These are phyloP conservation scores for Scelioninae gen. 2 DNA, from an alignment of 2,888 invertebrate genomes.

Conservation along the genomic window DNA sequence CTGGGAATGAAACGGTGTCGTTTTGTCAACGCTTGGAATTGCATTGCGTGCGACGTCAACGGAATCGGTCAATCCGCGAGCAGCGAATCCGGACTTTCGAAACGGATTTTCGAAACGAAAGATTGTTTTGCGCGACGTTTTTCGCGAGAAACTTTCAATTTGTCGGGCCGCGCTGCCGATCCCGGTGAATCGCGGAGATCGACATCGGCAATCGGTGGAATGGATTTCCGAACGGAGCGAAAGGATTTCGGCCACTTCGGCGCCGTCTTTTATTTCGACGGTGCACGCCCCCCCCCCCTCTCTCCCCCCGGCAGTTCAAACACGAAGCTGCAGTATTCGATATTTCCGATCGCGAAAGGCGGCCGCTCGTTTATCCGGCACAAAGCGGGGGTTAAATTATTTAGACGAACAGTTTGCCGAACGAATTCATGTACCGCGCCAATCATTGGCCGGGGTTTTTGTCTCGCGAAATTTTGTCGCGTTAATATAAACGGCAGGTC, in stretches of 20 bases:
- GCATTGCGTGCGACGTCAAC: too few relatives aligned
- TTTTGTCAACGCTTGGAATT: too few relatives aligned
- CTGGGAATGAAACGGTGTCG: too few relatives aligned
- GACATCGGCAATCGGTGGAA: too few relatives aligned
- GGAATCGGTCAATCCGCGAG: too few relatives aligned
- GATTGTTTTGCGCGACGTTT: too few relatives aligned
- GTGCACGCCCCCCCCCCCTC: neutral
- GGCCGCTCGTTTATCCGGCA: constrained; percentile 19
- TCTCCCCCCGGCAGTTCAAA: neutral
- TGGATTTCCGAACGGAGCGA: too few relatives aligned
- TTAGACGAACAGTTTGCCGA: constrained; percentile 39
- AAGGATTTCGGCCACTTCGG: neutral
- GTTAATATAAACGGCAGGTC: constrained; percentile 42
- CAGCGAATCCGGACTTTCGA: too few relatives aligned
- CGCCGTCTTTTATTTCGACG: constrained; percentile 18
- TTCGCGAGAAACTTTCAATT: too few relatives aligned
- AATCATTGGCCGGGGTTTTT: constrained; percentile 47
- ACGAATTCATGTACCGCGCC: constrained; percentile 37
- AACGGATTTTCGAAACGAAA: too few relatives aligned
- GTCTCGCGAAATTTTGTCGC: constrained; percentile 51
- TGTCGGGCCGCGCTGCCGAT: too few relatives aligned
- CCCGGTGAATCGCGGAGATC: too few relatives aligned
- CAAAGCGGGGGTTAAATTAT: constrained; percentile 43
- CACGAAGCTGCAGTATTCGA: constrained; percentile 23
- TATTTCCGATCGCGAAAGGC: constrained; percentile 28